Conservation (phyloP, 2,888 invertebrate species). For the Zonitis immaculata region DNA sequence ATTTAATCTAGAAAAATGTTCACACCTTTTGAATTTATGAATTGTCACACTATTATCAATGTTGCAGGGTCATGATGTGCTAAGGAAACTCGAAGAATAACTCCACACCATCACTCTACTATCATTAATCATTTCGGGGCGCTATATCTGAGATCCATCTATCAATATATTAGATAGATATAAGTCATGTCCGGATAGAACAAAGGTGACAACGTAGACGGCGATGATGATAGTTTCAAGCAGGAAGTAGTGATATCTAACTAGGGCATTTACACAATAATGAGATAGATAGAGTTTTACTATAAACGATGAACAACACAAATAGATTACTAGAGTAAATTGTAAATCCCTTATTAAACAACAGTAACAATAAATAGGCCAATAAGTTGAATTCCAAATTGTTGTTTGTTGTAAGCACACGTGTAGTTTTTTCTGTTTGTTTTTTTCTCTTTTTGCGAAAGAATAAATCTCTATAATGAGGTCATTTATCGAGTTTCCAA, state of each 20-base stretch:
- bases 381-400: background rate
- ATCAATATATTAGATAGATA: slow-evolving; percentile 35
- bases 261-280: too few relatives aligned
- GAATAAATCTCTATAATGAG: slow-evolving; percentile 12
- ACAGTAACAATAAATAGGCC: background rate
- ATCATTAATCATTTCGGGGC: slow-evolving; percentile 33
- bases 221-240: background rate
- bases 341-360: background rate
- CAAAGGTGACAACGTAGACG: slow-evolving; percentile 18
- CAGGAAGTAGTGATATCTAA: too few relatives aligned
- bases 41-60: slow-evolving; percentile 9
- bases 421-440: background rate
- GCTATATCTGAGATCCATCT: slow-evolving; percentile 33
- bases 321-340: background rate
- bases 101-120: too few relatives aligned
- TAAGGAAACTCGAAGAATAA: slow-evolving; percentile 30
- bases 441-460: slow-evolving; percentile 5
- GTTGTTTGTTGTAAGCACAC: background rate
- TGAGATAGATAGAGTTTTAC: too few relatives aligned
- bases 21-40: slow-evolving; percentile 36
- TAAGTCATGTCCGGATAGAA: slow-evolving; percentile 32
- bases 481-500: slow-evolving; percentile 13
- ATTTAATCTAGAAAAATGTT: slow-evolving; percentile 34
- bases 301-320: too few relatives aligned
- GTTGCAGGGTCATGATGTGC: too few relatives aligned